These are phyloP conservation scores for Globicephala melas DNA, from an alignment of 2,113 vertebrate genomes.

Conservation along the genomic window DNA sequence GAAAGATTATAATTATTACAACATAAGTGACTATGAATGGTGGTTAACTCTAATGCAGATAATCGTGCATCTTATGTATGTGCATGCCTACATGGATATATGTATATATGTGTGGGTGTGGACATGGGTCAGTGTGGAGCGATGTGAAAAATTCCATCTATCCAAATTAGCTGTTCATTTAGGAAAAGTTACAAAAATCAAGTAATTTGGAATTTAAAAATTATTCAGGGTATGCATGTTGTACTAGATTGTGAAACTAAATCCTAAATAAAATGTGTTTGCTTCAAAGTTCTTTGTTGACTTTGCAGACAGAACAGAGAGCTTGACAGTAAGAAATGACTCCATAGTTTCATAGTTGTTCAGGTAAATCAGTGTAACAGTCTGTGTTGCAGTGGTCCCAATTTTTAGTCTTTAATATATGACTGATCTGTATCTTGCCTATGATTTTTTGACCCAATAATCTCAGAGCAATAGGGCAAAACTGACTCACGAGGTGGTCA, in stretches of 20 bases:
- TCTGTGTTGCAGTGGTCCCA: neutral
- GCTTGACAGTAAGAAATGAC: neutral
- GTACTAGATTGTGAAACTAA: neutral
- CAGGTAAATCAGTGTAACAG: neutral
- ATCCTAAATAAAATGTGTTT: neutral
- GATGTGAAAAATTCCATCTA: neutral
- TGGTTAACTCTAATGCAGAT: neutral
- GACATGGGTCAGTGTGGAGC: neutral
- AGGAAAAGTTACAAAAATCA: neutral
- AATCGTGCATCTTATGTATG: neutral
- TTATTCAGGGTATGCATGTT: neutral
- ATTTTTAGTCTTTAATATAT: neutral
- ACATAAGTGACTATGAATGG: neutral
- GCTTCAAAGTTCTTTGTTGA: neutral
- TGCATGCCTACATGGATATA: rapidly evolving
- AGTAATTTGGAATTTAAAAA: neutral
- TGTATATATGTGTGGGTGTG: neutral
- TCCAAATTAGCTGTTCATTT: neutral
- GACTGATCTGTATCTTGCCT: neutral
- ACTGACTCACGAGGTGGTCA: neutral
- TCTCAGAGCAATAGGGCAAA: neutral
- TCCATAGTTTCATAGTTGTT: neutral
- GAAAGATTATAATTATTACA: neutral
- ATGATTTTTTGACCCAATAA: neutral
- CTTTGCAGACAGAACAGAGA: neutral